A percentile compares a stretch with the other conserved stretches of the same genome.
These are phyloP conservation scores for Hormiphora californensis DNA, from an alignment of 37 sponge, comb jelly and placozoan genomes.

Conservation along the genomic window DNA sequence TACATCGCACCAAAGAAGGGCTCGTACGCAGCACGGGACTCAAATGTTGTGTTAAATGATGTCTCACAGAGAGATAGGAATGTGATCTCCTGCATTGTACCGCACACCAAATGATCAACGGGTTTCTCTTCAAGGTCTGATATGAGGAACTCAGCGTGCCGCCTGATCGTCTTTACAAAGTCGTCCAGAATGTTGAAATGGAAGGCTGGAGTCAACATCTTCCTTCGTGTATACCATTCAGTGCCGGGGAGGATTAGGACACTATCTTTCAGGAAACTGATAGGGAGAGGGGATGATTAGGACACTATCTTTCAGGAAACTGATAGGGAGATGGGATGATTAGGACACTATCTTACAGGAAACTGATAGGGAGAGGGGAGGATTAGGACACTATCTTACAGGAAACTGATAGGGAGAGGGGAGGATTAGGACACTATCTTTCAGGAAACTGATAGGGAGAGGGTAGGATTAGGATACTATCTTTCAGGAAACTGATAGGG, in stretches of 20 bases:
- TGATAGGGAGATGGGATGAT: too few species aligned
- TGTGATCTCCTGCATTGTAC: slow-evolving; percentile 29
- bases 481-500: too few species aligned
- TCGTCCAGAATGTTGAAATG: slow-evolving; percentile 56
- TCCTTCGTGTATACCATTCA: slow-evolving; percentile 45
- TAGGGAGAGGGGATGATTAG: too few species aligned
- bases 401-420: too few species aligned
- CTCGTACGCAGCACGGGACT: neutral
- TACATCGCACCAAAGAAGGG: neutral
- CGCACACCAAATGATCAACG: neutral
- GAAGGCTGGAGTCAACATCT: slow-evolving; percentile 56
- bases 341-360: too few species aligned
- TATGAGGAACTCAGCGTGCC: neutral
- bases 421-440: too few species aligned
- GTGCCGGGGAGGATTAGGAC: slow-evolving; percentile 39
- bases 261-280: slow-evolving; percentile 53
- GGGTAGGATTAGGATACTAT: too few species aligned
- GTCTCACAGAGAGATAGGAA: slow-evolving; percentile 25
- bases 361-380: too few species aligned
- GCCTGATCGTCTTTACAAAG: slow-evolving; percentile 1
- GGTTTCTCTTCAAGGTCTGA: neutral
- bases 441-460: too few species aligned
- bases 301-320: too few species aligned
- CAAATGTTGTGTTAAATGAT: slow-evolving; percentile 10
- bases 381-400: too few species aligned